Evolutionary conservation across 1,140 invertebrate genomes (phyloP).

Genomic region (Drosophila nannoptera): DNA sequence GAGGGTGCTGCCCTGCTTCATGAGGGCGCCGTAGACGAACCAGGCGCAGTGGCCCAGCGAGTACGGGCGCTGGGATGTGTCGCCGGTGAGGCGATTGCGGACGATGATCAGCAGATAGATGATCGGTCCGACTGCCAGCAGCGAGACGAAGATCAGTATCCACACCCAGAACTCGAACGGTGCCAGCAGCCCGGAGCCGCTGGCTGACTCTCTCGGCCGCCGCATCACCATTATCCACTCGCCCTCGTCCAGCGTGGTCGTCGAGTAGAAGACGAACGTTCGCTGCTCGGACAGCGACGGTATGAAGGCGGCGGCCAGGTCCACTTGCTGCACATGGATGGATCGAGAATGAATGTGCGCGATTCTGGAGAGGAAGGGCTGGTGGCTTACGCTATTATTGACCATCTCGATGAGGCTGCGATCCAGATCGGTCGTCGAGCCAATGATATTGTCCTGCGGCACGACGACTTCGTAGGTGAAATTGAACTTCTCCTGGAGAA

Average conservation of each 20-base stretch:
- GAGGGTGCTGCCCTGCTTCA: slow-evolving; percentile 91
- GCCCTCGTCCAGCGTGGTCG: slow-evolving; percentile 84
- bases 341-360: not conserved
- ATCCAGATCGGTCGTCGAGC: slow-evolving; percentile 79
- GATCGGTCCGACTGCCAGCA: slow-evolving; percentile 87
- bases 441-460: slow-evolving; percentile 81
- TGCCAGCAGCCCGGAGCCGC: slow-evolving; percentile 89
- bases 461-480: slow-evolving; percentile 85
- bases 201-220: slow-evolving; percentile 87
- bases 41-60: slow-evolving; percentile 86
- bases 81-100: slow-evolving; percentile 81
- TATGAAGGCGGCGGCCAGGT: slow-evolving; percentile 88
- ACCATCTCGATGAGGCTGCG: slow-evolving; percentile 82
- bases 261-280: slow-evolving; percentile 83
- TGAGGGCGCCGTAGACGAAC: slow-evolving; percentile 93
- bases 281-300: slow-evolving; percentile 83
- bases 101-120: slow-evolving; percentile 87
- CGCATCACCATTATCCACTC: slow-evolving; percentile 88
- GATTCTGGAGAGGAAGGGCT: not conserved
- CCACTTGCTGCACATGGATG: slow-evolving; percentile 82
- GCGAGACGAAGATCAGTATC: slow-evolving; percentile 86
- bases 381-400: slow-evolving; percentile 59
- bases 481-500: slow-evolving; percentile 84
- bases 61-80: slow-evolving; percentile 81
- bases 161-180: slow-evolving; percentile 89